Conservation (phyloP, 2,113 vertebrate species). For the Galemys pyrenaicus region DNA sequence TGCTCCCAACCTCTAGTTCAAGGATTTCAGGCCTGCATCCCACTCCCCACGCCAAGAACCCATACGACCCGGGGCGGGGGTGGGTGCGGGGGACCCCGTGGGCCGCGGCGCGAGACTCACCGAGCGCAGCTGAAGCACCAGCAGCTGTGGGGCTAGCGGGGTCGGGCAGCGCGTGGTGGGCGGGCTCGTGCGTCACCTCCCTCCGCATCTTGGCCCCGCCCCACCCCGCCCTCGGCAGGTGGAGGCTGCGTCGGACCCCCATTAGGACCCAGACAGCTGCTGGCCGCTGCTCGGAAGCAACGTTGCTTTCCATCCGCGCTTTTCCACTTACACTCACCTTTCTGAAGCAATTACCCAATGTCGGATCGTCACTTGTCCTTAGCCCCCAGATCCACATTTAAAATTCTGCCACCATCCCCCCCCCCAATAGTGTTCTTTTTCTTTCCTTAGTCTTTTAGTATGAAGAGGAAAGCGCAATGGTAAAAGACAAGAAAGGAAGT, state of each 20-base stretch:
- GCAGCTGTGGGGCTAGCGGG: neutral
- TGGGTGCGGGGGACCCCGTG: neutral
- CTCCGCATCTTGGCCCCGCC: slow-evolving; percentile 44
- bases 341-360: neutral
- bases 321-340: accelerated
- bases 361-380: neutral
- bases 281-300: accelerated
- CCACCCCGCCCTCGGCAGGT: slow-evolving; percentile 43
- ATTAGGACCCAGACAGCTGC: accelerated
- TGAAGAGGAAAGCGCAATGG: neutral
- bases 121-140: neutral
- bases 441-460: neutral
- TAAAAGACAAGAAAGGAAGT: neutral
- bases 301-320: accelerated
- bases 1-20: neutral
- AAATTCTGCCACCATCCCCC: neutral
- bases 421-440: neutral
- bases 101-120: slow-evolving; percentile 2
- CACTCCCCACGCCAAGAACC: neutral
- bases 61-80: accelerated
- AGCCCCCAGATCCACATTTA: neutral
- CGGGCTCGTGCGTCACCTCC: slow-evolving; percentile 49
- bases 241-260: neutral
- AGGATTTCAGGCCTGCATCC: neutral
- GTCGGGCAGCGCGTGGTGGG: neutral